These are phyloP conservation scores for Heliconius cydno DNA, from an alignment of 2,888 invertebrate genomes.

Conservation along the genomic window DNA sequence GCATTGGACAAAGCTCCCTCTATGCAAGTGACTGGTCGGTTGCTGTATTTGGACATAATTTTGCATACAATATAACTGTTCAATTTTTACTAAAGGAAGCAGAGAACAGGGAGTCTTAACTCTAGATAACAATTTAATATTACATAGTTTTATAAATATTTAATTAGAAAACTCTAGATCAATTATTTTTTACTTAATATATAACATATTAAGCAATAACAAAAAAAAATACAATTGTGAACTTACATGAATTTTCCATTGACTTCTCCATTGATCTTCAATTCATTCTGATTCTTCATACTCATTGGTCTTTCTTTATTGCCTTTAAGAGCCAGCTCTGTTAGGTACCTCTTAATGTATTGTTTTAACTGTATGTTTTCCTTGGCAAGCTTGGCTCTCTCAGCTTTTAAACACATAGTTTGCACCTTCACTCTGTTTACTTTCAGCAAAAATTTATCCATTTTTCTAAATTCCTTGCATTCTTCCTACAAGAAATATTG, in stretches of 20 bases:
- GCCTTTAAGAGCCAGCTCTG: conserved; percentile 81
- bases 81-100: neutral
- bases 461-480: conserved; percentile 81
- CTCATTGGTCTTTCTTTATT: conserved; percentile 66
- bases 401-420: conserved; percentile 69
- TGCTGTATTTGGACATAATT: conserved; percentile 53
- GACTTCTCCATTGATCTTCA: conserved; percentile 56
- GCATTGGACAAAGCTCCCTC: conserved; percentile 84
- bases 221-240: neutral
- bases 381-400: conserved; percentile 73
- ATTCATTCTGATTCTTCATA: conserved; percentile 58
- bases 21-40: conserved; percentile 82
- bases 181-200: neutral
- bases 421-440: conserved; percentile 74
- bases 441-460: conserved; percentile 88
- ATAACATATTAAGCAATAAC: neutral
- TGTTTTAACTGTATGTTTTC: conserved; percentile 86
- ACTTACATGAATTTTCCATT: conserved; percentile 43
- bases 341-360: conserved; percentile 85
- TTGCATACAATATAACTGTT: neutral
- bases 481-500: conserved; percentile 61
- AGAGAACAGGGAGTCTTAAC: too few relatives aligned
- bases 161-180: neutral
- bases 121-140: neutral
- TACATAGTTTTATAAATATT: neutral